These are phyloP conservation scores for Chrysochloris asiatica DNA, from an alignment of 2,113 vertebrate genomes.

Conservation along the genomic window DNA sequence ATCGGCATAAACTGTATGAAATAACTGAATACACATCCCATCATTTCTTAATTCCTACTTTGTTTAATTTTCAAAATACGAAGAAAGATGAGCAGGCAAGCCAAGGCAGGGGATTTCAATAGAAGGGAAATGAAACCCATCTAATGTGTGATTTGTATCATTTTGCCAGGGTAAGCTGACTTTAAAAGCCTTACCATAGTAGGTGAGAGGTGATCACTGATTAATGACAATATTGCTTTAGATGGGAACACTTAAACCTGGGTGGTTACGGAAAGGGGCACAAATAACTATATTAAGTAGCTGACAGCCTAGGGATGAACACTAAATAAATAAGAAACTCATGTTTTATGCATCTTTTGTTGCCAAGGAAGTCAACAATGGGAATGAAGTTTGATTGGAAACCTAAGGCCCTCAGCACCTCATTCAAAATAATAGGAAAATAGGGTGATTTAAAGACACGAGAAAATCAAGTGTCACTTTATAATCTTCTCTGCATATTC, in stretches of 20 bases:
- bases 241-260: constrained; percentile 14
- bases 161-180: background rate
- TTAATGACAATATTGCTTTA: background rate
- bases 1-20: background rate
- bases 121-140: background rate
- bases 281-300: constrained; percentile 2
- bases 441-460: constrained; percentile 52
- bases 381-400: constrained; percentile 57
- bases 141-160: background rate
- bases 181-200: background rate
- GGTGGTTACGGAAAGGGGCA: constrained; percentile 27
- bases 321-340: constrained; percentile 37
- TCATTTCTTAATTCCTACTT: background rate
- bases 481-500: constrained; percentile 61
- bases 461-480: constrained; percentile 55
- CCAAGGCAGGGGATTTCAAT: background rate
- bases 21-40: background rate
- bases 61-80: background rate
- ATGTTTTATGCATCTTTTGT: constrained; percentile 44
- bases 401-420: background rate
- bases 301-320: constrained; percentile 16
- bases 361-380: constrained; percentile 55
- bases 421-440: constrained; percentile 59
- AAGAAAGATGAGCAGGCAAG: background rate
- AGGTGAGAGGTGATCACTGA: background rate